Base-by-base conservation (phyloP, 2,797 vertebrate species). In the Thalassophryne amazonica region DNA sequence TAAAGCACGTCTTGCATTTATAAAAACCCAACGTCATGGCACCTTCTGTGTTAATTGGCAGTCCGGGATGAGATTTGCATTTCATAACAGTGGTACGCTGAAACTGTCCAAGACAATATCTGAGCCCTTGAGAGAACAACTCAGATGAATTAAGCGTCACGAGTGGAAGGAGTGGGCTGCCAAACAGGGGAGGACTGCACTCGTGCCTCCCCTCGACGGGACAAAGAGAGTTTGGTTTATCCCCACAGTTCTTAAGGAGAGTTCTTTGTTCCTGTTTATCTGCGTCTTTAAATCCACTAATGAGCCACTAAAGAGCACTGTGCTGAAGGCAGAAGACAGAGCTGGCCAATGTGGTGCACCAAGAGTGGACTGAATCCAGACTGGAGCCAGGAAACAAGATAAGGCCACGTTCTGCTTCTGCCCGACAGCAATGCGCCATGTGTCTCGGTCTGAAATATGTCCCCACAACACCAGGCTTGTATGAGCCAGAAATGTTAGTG, bases 31-130 rank as follows among this genome's bases (percentile, higher is more conserved):
- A 60, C 50, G 54, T 67, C 30, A 23, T 2, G 20, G 41, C 42
- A 50, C 30, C 58, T 63, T 40, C 53, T 67, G 53, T 45, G 41
- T 34, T 52, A 43, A 39, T 28, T 33, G 38, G 40, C 59, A 43
- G 34, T 23, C 40, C 15, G 55, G 49, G 21, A 7, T 16, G 30
- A 35, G 52, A 18, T 53, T 25, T 31, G 52, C 10, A 40, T 62
- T 62, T 62, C 45, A 48, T 45, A 62, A 62, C 57, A 54, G 22
- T 54, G 60, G 13, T 11, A 16, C 40, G 45, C 30, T 34, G 22
- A 36, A 43, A 43, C 55, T 66, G 35, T 29, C 6, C 18, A 21
- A 11, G 19, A 28, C 13, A 23, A 37, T 1, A 34, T n/a, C 17
- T 14, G 28, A 33, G 29, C 4, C 18, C 45, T 37, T 33, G 4